Evolutionary conservation across 1,140 invertebrate species (phyloP).

Genomic region (Phenacoccus solenopsis): DNA sequence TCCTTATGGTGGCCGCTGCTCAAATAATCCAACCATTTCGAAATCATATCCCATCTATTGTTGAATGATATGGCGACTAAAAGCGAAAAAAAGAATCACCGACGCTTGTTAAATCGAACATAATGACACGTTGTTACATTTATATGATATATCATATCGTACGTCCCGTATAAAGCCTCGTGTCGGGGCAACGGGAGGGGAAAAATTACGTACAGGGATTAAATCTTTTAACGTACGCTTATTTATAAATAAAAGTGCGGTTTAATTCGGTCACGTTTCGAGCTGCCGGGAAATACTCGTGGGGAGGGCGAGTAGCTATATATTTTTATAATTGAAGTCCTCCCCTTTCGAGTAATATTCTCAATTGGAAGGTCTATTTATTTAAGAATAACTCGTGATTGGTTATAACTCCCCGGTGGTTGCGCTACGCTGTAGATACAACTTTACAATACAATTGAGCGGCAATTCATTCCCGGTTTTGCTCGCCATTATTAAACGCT

Average conservation of each 20-base stretch:
- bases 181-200: too few species aligned
- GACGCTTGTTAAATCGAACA: background rate
- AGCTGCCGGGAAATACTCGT: background rate
- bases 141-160: too few species aligned
- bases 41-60: too few species aligned
- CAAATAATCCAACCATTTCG: too few species aligned
- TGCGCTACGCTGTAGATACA: background rate
- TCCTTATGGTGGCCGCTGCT: too few species aligned
- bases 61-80: too few species aligned
- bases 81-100: too few species aligned
- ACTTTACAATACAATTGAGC: slow-evolving; percentile 1
- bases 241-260: slow-evolving; percentile 6
- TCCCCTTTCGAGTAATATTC: background rate
- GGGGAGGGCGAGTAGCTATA: background rate
- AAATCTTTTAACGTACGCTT: slow-evolving; percentile 2
- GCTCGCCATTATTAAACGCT: slow-evolving; percentile 14
- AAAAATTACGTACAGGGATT: background rate
- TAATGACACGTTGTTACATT: background rate
- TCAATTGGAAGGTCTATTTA: background rate
- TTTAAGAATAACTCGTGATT: slow-evolving; percentile 3
- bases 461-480: background rate
- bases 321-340: slow-evolving; percentile 3
- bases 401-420: background rate
- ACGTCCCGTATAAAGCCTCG: too few species aligned
- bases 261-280: slow-evolving; percentile 14